Evolutionary conservation across 2,113 vertebrate genomes (phyloP).

Genomic region (Hippoglossus stenolepis): DNA sequence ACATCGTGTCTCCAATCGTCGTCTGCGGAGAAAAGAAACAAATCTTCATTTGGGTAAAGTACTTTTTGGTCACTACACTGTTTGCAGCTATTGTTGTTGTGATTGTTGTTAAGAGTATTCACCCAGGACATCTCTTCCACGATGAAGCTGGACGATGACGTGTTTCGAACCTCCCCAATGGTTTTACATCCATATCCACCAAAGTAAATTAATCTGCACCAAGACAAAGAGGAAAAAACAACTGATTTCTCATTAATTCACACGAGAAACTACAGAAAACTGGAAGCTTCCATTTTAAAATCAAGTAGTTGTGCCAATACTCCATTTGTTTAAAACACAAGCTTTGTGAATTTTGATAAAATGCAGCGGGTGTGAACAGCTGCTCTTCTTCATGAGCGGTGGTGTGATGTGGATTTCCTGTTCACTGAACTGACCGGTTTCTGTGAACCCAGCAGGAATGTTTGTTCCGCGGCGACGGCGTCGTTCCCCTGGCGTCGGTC

Average conservation of each 20-base stretch:
- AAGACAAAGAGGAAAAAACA: neutral
- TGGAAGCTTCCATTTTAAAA: neutral
- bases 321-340: too few species aligned
- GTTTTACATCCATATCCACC: slow-evolving; percentile 83
- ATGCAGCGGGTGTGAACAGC: too few species aligned
- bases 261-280: neutral
- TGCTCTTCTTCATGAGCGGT: neutral
- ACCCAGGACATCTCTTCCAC: slow-evolving; percentile 82
- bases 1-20: slow-evolving; percentile 62
- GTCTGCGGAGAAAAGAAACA: slow-evolving; percentile 36
- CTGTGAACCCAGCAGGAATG: slow-evolving; percentile 81
- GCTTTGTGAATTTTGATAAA: too few species aligned
- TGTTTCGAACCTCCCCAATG: slow-evolving; percentile 59
- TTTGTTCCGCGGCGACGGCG: slow-evolving; percentile 78
- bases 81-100: neutral
- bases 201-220: slow-evolving; percentile 79
- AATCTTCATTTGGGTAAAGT: neutral
- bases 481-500: slow-evolving; percentile 55
- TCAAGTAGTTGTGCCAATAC: too few species aligned
- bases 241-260: neutral
- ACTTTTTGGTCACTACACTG: neutral
- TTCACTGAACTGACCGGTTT: slow-evolving; percentile 65
- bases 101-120: neutral
- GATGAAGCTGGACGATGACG: slow-evolving; percentile 59
- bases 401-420: neutral